Conservation (phyloP, 2,888 invertebrate species). For the Erebia ligea region DNA sequence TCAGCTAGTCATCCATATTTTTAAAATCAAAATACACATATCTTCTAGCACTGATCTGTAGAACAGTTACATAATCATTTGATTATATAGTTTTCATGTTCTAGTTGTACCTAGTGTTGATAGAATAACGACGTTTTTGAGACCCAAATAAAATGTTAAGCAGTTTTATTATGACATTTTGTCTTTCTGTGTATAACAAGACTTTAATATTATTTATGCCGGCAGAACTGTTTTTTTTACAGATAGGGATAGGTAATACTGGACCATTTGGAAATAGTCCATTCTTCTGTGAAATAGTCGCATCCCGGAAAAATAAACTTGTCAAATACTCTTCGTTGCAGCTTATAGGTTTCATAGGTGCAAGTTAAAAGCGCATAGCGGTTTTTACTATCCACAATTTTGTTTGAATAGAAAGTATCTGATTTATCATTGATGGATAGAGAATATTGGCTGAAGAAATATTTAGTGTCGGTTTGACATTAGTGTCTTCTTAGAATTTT, state of each 20-base stretch:
- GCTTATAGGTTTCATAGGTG: conserved; percentile 31
- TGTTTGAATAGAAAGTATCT: background rate
- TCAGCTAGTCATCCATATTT: too few species aligned
- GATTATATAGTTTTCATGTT: background rate
- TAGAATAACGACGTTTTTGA: background rate
- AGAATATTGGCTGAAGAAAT: background rate
- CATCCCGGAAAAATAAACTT: conserved; percentile 55
- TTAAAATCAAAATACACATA: background rate
- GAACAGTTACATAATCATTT: background rate
- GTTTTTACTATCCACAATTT: background rate
- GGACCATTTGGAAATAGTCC: conserved; percentile 20
- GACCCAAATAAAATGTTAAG: conserved; percentile 1
- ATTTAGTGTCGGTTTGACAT: too few species aligned
- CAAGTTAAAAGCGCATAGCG: conserved; percentile 45
- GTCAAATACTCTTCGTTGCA: conserved; percentile 52
- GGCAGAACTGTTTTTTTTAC: conserved; percentile 18
- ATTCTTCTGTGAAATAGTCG: conserved; percentile 47
- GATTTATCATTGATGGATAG: background rate
- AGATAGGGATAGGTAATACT: background rate
- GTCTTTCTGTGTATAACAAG: conserved; percentile 1
- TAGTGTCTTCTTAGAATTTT: too few species aligned
- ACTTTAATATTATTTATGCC: conserved; percentile 30
- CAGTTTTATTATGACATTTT: background rate
- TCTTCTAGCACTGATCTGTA: background rate
- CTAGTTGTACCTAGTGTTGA: conserved; percentile 2